Evolutionary conservation across 92 coral and sea anemone genomes (phyloP), one percentile per base, ranked within the genome.

Genomic region (Epizoanthus ramosus): DNA sequence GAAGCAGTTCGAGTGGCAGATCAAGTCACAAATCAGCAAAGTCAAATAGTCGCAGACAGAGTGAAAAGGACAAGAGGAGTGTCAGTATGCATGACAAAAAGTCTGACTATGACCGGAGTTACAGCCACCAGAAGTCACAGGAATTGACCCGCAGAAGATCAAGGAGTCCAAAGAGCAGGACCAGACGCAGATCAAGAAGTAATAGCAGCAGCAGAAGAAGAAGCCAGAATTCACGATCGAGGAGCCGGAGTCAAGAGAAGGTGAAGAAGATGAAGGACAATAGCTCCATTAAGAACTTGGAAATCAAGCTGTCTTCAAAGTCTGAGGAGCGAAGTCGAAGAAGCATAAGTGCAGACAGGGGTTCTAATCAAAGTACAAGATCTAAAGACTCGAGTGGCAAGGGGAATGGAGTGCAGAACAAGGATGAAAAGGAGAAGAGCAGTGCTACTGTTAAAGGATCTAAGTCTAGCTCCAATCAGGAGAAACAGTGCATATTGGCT

Each of bases 1-100:
- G 89, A 35, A 92, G 91, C 64, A 83, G 86, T 5, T 80, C 84
- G 28, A 74, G 79, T 54, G 79, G n/a, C 23, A 56, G 65, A 53
- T 74, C 65, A 25, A 19, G 79, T 24, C 45, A 16, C 79, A 74
- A 28, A 35, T 6, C 58, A 77, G 19, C 35, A 21, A 77, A 77
- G 31, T 18, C 39, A 5, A 77, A 61, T 3, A 77, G 82, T 75
- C 31, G 4, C 50, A 57, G 52, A 39, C 50, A 9, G 25, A 63
- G 57, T 75, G 67, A 67, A 33, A 17, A 24, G 10, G 72, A 21
- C 21, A 67, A 33, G 28, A 67, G 50, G 22, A 67, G 47, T 13
- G 22, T 7, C 28, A 67, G 50, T 31, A 18, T 8, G 39, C 15
- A 43, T 41, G 39, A 16, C 1, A 41, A 12, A 35, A 57, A 75